Conservation (phyloP, 2,888 invertebrate species). For the Minunthozetes semirufus region DNA sequence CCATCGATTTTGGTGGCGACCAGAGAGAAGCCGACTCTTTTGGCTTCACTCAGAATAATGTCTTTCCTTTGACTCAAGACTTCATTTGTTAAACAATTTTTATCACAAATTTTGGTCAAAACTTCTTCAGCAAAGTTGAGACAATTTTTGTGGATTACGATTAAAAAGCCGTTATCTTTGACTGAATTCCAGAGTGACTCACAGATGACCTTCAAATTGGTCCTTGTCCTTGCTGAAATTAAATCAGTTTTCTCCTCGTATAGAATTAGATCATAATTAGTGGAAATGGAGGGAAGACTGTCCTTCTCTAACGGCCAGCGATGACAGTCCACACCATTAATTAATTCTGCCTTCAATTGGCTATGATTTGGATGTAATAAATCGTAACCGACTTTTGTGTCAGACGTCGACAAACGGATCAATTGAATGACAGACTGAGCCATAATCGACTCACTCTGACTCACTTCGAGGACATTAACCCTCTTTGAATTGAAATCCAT, state of each 20-base stretch:
- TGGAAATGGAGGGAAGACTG: neutral
- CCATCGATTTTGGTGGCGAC: neutral
- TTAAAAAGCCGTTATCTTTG: slow-evolving; percentile 62
- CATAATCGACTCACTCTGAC: slow-evolving; percentile 8
- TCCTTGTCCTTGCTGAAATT: neutral
- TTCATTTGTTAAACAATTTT: neutral
- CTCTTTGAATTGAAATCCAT: too few relatives aligned
- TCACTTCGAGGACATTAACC: slow-evolving; percentile 21
- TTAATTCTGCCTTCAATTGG: neutral
- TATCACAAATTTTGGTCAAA: neutral
- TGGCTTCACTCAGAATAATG: neutral
- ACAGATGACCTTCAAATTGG: slow-evolving; percentile 37
- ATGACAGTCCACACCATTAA: neutral
- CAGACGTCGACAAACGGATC: slow-evolving; percentile 10
- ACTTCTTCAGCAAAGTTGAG: neutral
- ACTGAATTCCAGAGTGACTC: slow-evolving; percentile 53
- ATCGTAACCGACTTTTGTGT: slow-evolving; percentile 8
- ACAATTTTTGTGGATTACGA: slow-evolving; percentile 48
- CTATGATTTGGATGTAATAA: slow-evolving; percentile 5
- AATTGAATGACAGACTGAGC: neutral
- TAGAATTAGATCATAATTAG: slow-evolving; percentile 20
- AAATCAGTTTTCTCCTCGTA: slow-evolving; percentile 18
- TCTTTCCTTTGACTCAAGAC: neutral
- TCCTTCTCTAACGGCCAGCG: slow-evolving; percentile 13
- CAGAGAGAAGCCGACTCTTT: neutral